These are phyloP conservation scores for Lycorma delicatula DNA, from an alignment of 1,140 invertebrate genomes.

Conservation along the genomic window DNA sequence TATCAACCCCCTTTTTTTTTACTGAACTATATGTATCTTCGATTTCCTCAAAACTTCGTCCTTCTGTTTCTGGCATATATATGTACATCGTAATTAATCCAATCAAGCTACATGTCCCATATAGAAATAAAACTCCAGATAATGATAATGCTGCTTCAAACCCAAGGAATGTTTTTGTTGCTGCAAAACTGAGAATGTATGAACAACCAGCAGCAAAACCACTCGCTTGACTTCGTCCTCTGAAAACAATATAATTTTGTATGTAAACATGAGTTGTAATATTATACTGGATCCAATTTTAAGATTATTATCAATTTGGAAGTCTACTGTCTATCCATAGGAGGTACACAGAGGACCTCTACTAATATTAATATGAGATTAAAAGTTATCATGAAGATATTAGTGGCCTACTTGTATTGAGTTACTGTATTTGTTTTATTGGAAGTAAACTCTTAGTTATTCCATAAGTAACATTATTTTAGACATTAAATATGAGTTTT, in stretches of 20 bases:
- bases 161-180: constrained; percentile 25
- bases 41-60: constrained; percentile 27
- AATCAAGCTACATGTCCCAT: constrained; percentile 17
- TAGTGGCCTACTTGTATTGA: too few relatives aligned
- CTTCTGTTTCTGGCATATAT: constrained; percentile 31
- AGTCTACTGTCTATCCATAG: background rate
- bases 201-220: constrained; percentile 28
- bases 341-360: background rate
- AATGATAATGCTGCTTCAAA: constrained; percentile 17
- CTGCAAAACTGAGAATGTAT: constrained; percentile 26
- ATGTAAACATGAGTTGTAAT: background rate
- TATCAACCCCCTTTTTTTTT: too few relatives aligned
- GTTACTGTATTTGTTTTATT: too few relatives aligned
- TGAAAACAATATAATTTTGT: constrained; percentile 7
- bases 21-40: constrained; percentile 19
- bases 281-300: background rate
- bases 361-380: background rate
- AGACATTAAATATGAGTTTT: too few relatives aligned
- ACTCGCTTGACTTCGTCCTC: constrained; percentile 24
- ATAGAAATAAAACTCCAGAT: constrained; percentile 23
- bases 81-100: constrained; percentile 25
- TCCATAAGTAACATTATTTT: too few relatives aligned
- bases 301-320: background rate
- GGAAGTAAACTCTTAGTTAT: too few relatives aligned
- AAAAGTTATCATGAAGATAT: background rate